phyloP scores from a whole-genome alignment of 2,888 invertebrate genomes.

The Sarcophaga rosellei region DNA sequence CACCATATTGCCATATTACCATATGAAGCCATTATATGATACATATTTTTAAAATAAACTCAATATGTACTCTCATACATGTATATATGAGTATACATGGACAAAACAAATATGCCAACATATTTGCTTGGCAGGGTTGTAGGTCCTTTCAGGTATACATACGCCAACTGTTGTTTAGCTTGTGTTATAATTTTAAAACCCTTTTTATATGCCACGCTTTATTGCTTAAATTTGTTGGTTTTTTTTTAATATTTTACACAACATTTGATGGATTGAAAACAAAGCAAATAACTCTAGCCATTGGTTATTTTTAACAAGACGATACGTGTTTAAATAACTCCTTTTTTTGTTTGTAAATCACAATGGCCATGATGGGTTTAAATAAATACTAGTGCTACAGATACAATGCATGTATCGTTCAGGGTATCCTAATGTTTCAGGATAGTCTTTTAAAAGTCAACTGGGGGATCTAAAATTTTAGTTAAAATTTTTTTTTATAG shows the following conservation, averaged over 20 bases:
- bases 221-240: no score
- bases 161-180: no score
- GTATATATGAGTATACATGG: background rate
- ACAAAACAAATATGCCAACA: slow-evolving; percentile 16
- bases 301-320: background rate
- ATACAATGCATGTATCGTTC: no score
- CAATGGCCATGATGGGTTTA: no score
- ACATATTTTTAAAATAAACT: background rate
- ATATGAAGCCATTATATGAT: background rate
- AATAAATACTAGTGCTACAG: no score
- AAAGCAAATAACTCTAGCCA: background rate
- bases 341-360: no score
- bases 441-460: no score
- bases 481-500: no score
- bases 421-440: no score
- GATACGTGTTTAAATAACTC: background rate
- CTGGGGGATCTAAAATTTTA: no score
- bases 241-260: background rate
- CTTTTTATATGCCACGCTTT: no score
- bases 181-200: no score
- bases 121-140: background rate
- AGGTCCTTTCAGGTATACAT: background rate
- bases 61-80: background rate
- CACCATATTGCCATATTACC: background rate
- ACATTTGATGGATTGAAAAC: background rate